Conservation (phyloP, 2,113 vertebrate genomes). For the Mustela lutreola region DNA sequence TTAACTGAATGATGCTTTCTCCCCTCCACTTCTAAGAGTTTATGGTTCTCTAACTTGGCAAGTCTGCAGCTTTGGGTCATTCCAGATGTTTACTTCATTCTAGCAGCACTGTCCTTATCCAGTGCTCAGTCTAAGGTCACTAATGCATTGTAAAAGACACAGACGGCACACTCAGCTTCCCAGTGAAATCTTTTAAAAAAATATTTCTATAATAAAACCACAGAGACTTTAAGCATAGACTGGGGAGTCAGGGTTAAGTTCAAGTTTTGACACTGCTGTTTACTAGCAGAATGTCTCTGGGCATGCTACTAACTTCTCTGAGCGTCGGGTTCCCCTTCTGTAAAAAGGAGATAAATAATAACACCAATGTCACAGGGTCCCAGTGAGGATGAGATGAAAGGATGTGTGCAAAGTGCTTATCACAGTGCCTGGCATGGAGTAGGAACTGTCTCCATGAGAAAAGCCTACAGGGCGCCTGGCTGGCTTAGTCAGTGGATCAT, state of each 20-base stretch:
- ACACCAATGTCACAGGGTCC: not conserved
- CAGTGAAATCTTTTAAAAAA: not conserved
- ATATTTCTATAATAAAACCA: not conserved
- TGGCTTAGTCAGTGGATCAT: not conserved
- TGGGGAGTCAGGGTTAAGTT: not conserved
- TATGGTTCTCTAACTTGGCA: slow-evolving; percentile 20
- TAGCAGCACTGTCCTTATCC: not conserved
- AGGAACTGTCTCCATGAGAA: slow-evolving; percentile 13
- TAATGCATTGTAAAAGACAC: not conserved
- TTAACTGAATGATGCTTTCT: not conserved
- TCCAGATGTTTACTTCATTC: slow-evolving; percentile 45
- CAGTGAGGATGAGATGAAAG: slow-evolving; percentile 31
- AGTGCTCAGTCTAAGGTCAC: not conserved
- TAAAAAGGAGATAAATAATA: slow-evolving; percentile 63
- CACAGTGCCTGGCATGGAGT: not conserved
- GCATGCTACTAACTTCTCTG: not conserved
- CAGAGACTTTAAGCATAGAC: not conserved
- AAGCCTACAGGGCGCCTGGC: not conserved
- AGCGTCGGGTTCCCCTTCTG: not conserved
- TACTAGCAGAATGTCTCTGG: not conserved
- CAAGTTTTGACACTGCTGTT: not conserved
- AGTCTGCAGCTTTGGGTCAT: not conserved
- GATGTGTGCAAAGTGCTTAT: not conserved
- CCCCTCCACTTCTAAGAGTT: not conserved
- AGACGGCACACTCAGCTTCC: not conserved